These are phyloP conservation scores for Climacteris rufus DNA, from an alignment of 2,113 vertebrate species.

Conservation along the genomic window DNA sequence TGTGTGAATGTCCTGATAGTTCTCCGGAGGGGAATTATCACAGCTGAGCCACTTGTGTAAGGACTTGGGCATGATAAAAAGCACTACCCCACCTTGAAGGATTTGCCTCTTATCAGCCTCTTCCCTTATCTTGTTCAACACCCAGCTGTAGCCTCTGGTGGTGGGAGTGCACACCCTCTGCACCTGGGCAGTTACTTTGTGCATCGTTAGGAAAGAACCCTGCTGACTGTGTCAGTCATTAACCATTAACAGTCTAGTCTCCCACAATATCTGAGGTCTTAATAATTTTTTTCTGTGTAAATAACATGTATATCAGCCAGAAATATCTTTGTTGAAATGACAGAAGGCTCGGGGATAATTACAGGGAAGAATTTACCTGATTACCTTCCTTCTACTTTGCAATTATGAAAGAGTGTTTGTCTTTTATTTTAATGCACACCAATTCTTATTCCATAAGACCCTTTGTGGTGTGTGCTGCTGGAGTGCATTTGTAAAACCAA, in stretches of 20 bases:
- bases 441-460: neutral
- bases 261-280: neutral
- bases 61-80: neutral
- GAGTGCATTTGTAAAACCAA: conserved; percentile 28
- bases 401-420: neutral
- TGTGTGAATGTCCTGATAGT: neutral
- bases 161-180: neutral
- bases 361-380: neutral
- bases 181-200: rapidly evolving
- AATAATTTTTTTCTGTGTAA: neutral
- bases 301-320: neutral
- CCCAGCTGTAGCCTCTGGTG: neutral
- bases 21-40: neutral
- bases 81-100: rapidly evolving
- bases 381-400: neutral
- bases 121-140: neutral
- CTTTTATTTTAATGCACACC: neutral
- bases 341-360: neutral
- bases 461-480: neutral
- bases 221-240: neutral
- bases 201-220: neutral
- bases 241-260: neutral
- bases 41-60: neutral
- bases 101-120: neutral
- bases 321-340: neutral